Percentiles rank a stretch among this genome's conserved stretches.
Evolutionary conservation across 2,797 vertebrate genomes (phyloP).

Genomic region (Micrastur ruficollis): DNA sequence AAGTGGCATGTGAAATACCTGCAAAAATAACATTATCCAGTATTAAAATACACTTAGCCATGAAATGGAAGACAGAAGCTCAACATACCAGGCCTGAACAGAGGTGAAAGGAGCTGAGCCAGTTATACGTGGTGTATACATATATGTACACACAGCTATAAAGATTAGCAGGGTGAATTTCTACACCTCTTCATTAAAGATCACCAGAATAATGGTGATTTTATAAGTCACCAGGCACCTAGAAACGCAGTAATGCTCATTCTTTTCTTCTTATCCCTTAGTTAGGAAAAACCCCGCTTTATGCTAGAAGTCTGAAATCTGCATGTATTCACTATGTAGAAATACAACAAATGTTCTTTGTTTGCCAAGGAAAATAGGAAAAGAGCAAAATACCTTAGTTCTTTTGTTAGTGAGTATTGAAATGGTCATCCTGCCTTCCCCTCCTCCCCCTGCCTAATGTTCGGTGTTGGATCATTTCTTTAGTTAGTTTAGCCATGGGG

Average conservation of each 20-base stretch:
- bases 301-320: neutral
- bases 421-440: neutral
- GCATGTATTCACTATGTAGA: accelerated
- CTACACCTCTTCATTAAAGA: neutral
- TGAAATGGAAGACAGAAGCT: neutral
- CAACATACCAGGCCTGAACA: too few relatives aligned
- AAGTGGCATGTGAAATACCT: neutral
- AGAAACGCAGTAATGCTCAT: neutral
- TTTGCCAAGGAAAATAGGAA: neutral
- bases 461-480: neutral
- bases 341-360: neutral
- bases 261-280: neutral
- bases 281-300: neutral
- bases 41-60: neutral
- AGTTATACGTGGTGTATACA: accelerated
- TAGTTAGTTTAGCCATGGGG: too few relatives aligned
- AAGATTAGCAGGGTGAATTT: neutral
- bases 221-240: neutral
- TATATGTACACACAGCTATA: neutral
- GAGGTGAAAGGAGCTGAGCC: neutral
- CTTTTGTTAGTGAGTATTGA: neutral
- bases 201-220: neutral
- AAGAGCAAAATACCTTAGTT: neutral
- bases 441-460: neutral
- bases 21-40: neutral